A percentile compares a stretch with the other conserved stretches of the same genome.
Conservation (phyloP, 2,113 vertebrate genomes). For the Pseudopipra pipra region DNA sequence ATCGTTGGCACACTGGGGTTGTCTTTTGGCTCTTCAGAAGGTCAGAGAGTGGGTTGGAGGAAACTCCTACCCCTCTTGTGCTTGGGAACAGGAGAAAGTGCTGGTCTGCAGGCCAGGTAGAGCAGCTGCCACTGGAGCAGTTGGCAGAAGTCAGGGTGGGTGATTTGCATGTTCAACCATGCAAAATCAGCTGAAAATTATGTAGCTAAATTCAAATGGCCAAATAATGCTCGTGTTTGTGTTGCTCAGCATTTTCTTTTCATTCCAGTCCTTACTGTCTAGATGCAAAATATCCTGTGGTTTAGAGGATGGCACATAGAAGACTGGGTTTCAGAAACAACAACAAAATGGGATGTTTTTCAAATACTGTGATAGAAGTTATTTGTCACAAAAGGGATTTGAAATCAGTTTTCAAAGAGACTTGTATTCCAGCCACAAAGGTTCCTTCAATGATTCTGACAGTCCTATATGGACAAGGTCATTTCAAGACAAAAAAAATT, state of each 20-base stretch:
- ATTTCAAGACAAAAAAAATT: neutral
- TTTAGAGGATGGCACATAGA: neutral
- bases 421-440: neutral
- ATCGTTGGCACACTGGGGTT: neutral
- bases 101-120: neutral
- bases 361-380: neutral
- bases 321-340: neutral
- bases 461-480: neutral
- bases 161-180: slow-evolving; percentile 42
- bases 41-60: neutral
- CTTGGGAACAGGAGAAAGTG: neutral
- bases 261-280: neutral
- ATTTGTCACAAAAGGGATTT: neutral
- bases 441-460: neutral
- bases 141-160: neutral
- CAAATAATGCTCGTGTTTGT: neutral
- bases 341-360: neutral
- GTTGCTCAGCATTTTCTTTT: slow-evolving; percentile 51
- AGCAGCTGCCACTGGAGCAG: slow-evolving; percentile 32
- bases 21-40: neutral
- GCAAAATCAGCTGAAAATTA: slow-evolving; percentile 55
- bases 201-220: slow-evolving; percentile 40
- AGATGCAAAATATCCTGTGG: neutral
- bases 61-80: neutral
- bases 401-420: neutral